These are phyloP conservation scores for Cerceris ruficornis DNA, from an alignment of 2,888 invertebrate genomes.

Conservation along the genomic window DNA sequence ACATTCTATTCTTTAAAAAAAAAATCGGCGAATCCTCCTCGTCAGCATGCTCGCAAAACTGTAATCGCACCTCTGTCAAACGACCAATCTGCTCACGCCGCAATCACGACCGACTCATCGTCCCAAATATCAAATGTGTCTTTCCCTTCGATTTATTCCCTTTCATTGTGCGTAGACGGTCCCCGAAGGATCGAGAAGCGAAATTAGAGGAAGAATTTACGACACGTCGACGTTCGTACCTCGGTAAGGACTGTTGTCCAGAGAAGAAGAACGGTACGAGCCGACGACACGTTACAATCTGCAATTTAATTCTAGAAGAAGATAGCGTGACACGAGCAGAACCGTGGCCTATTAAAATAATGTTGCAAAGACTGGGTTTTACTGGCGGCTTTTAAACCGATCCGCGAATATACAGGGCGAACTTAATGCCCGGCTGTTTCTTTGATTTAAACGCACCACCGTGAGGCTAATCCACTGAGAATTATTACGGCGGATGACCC, in stretches of 20 bases:
- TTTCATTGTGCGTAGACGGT: not conserved
- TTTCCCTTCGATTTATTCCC: not conserved
- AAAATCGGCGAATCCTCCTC: no score
- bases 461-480: no score
- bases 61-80: not conserved
- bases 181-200: not conserved
- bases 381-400: slow-evolving; percentile 13
- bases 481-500: no score
- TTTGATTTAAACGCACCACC: no score
- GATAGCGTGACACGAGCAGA: slow-evolving; percentile 49
- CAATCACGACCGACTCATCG: no score
- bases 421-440: not conserved
- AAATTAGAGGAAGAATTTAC: slow-evolving; percentile 1
- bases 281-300: slow-evolving; percentile 34
- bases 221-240: slow-evolving; percentile 25
- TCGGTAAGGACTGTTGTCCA: slow-evolving; percentile 41
- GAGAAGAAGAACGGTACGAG: slow-evolving; percentile 14
- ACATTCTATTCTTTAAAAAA: no score
- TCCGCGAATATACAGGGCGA: slow-evolving; percentile 2
- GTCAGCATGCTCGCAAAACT: not conserved
- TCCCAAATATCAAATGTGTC: not conserved
- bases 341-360: slow-evolving; percentile 44
- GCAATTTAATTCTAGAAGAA: slow-evolving; percentile 55
- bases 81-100: no score
- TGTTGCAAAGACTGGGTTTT: slow-evolving; percentile 17